phyloP scores from a whole-genome alignment of 2,888 invertebrate species.

The Polydrusus tereticollis region DNA sequence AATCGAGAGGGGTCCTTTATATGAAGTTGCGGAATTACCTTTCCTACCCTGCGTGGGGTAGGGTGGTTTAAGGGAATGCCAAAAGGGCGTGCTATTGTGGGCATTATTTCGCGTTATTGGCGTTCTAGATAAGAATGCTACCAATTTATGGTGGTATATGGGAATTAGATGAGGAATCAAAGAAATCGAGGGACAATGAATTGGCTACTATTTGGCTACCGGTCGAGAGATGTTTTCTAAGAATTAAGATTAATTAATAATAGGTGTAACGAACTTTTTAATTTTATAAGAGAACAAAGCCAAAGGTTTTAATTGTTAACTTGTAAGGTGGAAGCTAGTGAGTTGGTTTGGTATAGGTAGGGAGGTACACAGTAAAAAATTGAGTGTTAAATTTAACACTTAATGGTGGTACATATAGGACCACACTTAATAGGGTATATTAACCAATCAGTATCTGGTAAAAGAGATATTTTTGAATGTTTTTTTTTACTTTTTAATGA shows the following conservation, averaged over 20 bases:
- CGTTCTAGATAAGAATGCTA: conserved; percentile 3
- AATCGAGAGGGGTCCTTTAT: conserved; percentile 33
- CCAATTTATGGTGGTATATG: conserved; percentile 26
- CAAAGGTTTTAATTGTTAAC: too few species aligned
- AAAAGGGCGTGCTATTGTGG: conserved; percentile 10
- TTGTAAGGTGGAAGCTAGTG: too few species aligned
- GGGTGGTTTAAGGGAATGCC: conserved; percentile 5
- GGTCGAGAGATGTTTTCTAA: neutral
- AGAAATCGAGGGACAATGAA: neutral
- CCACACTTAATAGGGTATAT: too few species aligned
- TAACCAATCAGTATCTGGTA: too few species aligned
- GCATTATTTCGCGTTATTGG: neutral
- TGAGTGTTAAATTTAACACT: too few species aligned
- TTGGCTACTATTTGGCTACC: conserved; percentile 27
- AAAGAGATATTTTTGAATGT: too few species aligned
- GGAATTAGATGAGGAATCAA: conserved; percentile 8
- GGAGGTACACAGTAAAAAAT: too few species aligned
- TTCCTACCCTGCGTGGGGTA: conserved; percentile 33
- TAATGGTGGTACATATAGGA: too few species aligned
- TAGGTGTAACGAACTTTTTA: too few species aligned
- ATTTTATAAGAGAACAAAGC: too few species aligned
- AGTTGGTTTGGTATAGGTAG: too few species aligned
- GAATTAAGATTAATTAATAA: neutral
- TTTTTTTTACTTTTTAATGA: too few species aligned
- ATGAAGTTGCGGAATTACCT: conserved; percentile 17